Percentiles rank a stretch among this genome's conserved stretches.
phyloP scores from a whole-genome alignment of 1,140 invertebrate genomes.

The Aphaenogaster floridana region DNA sequence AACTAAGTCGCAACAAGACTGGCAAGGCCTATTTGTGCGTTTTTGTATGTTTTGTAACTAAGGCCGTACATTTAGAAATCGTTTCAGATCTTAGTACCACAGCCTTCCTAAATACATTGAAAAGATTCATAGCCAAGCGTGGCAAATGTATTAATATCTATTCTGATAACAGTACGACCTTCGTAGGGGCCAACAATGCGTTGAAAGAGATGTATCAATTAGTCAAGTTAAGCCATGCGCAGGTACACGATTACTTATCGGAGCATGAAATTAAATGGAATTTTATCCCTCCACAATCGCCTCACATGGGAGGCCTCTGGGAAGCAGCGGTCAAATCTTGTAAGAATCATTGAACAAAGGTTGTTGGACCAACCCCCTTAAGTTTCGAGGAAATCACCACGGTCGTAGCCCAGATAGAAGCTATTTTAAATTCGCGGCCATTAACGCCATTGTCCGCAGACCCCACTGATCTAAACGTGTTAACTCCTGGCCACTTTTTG shows the following conservation, averaged over 20 bases:
- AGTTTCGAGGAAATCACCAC: background rate
- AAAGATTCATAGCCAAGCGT: background rate
- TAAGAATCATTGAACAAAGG: background rate
- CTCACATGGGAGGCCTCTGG: background rate
- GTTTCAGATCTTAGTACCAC: background rate
- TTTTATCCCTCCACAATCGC: background rate
- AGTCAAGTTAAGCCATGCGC: background rate
- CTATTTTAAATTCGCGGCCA: background rate
- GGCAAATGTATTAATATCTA: background rate
- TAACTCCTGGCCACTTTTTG: background rate
- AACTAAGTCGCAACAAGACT: background rate
- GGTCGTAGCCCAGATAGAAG: background rate
- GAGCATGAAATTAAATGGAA: background rate
- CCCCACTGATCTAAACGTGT: background rate
- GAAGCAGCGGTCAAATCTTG: background rate
- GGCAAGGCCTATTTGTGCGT: background rate
- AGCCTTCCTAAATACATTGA: background rate
- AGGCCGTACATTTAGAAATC: background rate
- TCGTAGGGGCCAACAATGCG: background rate
- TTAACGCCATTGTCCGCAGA: background rate
- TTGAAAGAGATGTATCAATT: background rate
- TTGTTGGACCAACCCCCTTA: background rate
- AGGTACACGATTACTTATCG: background rate
- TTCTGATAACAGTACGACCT: background rate
- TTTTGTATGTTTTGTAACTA: background rate